Evolutionary conservation across 2,113 vertebrate genomes (phyloP).

Genomic region (Platanista minor): DNA sequence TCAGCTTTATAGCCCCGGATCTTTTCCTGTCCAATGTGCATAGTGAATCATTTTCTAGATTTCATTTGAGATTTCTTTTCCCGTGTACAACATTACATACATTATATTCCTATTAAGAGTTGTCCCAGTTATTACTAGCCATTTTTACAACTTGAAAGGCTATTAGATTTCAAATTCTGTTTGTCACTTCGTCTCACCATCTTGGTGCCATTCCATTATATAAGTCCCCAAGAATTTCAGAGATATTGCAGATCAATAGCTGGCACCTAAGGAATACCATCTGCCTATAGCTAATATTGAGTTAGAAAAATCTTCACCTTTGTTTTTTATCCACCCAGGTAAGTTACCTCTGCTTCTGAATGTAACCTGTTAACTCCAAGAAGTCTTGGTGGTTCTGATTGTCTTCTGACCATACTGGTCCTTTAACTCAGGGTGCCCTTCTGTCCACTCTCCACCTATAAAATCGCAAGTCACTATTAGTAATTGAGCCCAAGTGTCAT

Average conservation of each 20-base stretch:
- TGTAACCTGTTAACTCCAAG: background rate
- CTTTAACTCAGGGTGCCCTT: background rate
- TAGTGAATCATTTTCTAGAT: slow-evolving; percentile 19
- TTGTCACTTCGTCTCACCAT: background rate
- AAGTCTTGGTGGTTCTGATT: background rate
- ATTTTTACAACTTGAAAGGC: slow-evolving; percentile 38
- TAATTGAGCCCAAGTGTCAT: background rate
- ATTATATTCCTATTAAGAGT: background rate
- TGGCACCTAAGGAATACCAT: background rate
- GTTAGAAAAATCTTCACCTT: background rate
- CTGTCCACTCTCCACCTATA: background rate
- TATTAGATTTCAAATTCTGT: slow-evolving; percentile 6
- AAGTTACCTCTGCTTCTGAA: background rate
- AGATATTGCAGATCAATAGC: background rate
- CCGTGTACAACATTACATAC: background rate
- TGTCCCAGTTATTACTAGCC: background rate
- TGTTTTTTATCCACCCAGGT: background rate
- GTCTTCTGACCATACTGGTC: background rate
- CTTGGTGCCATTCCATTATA: background rate
- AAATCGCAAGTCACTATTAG: background rate
- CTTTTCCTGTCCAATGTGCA: background rate
- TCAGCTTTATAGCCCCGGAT: background rate
- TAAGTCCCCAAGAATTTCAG: background rate
- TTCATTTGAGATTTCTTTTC: background rate
- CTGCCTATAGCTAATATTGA: background rate